Percentiles rank a stretch among this genome's conserved stretches.
Conservation (phyloP, 2,113 vertebrate species). For the Pseudorasbora parva region DNA sequence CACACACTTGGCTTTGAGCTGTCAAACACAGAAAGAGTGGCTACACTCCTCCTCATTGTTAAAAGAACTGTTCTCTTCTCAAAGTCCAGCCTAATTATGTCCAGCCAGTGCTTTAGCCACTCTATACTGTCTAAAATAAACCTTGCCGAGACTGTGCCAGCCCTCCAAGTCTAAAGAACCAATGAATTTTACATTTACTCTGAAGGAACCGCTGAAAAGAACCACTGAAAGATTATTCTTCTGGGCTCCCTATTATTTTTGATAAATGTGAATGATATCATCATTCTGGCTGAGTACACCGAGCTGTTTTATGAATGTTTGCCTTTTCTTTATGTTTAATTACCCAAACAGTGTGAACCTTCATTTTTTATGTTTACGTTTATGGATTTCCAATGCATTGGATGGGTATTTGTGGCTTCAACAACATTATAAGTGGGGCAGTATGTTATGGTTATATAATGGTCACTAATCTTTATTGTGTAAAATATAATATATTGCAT, state of each 20-base stretch:
- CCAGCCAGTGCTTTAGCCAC: slow-evolving; percentile 31
- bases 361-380: background rate
- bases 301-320: background rate
- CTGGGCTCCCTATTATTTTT: background rate
- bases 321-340: background rate
- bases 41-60: slow-evolving; percentile 59
- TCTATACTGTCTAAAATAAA: slow-evolving; percentile 29
- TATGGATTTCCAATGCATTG: background rate
- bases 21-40: slow-evolving; percentile 18
- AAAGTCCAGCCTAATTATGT: slow-evolving; percentile 57
- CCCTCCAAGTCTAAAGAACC: slow-evolving; percentile 10
- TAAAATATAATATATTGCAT: slow-evolving; percentile 6
- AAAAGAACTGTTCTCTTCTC: slow-evolving; percentile 58
- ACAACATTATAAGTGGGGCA: slow-evolving; percentile 1
- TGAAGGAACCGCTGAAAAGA: background rate
- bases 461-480: slow-evolving; percentile 21
- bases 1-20: slow-evolving; percentile 41
- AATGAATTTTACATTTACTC: slow-evolving; percentile 11
- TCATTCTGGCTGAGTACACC: background rate
- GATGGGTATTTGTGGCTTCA: background rate
- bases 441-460: background rate
- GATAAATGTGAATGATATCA: slow-evolving; percentile 8
- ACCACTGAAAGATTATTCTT: slow-evolving; percentile 8
- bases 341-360: background rate
- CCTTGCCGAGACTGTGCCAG: background rate